A percentile compares a stretch with the other conserved stretches of the same genome.
These are phyloP conservation scores for Spongilla lacustris DNA, from an alignment of 37 sponge, comb jelly and placozoan species.

Conservation along the genomic window DNA sequence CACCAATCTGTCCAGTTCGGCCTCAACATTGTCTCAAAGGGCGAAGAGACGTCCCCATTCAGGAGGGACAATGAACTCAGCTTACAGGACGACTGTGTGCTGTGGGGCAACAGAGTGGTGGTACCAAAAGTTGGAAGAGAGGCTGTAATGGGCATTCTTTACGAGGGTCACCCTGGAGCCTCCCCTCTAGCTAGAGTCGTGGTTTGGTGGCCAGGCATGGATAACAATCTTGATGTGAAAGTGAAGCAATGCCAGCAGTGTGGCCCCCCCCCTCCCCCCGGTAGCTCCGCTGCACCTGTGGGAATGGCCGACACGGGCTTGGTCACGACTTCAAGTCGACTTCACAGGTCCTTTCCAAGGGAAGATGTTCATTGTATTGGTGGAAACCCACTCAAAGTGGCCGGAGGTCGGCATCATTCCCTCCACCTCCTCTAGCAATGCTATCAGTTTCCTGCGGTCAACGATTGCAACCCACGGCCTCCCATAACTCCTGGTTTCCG, in stretches of 20 bases:
- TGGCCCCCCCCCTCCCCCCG: no score
- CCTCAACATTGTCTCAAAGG: no score
- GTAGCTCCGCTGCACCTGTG: slow-evolving; percentile 26
- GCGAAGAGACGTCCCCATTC: no score
- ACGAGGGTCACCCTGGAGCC: slow-evolving; percentile 46
- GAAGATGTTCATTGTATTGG: slow-evolving; percentile 18
- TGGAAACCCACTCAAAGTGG: slow-evolving; percentile 55
- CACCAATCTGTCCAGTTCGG: no score
- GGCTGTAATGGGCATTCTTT: neutral
- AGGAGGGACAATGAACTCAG: no score
- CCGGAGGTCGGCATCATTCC: slow-evolving; percentile 3
- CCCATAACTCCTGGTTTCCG: slow-evolving; percentile 11
- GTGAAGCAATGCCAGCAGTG: no score
- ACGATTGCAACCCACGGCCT: slow-evolving; percentile 10
- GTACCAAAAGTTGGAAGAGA: slow-evolving; percentile 9
- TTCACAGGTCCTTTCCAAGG: slow-evolving; percentile 14
- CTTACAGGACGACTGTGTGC: slow-evolving; percentile 11
- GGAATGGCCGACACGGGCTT: slow-evolving; percentile 16
- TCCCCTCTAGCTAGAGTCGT: no score
- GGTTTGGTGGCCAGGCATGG: no score
- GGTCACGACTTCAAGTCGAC: slow-evolving; percentile 32
- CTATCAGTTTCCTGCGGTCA: neutral
- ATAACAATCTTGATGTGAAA: no score
- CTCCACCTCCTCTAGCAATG: neutral
- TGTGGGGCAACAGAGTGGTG: slow-evolving; percentile 20